phyloP scores from a whole-genome alignment of 2,113 vertebrate species.

The Tetraodon nigroviridis region DNA sequence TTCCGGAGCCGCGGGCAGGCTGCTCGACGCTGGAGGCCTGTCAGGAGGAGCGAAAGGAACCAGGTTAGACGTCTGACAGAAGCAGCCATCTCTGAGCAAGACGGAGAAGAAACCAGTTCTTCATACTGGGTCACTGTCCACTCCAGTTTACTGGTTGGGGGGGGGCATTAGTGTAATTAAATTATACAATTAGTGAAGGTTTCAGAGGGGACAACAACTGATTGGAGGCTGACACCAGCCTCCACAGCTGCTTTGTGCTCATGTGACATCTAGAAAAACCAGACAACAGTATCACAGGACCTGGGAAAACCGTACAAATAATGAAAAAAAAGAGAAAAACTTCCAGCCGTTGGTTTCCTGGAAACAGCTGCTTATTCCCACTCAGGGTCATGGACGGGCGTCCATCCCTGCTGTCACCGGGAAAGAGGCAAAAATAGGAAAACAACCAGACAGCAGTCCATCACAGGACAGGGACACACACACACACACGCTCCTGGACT shows the following conservation, averaged over 20 bases:
- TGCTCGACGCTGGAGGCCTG: conserved; percentile 26
- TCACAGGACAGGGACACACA: no score
- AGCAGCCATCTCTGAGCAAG: conserved; percentile 3
- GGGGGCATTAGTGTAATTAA: no score
- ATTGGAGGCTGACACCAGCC: background rate
- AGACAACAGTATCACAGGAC: conserved; percentile 7
- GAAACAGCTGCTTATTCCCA: no score
- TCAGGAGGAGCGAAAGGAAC: conserved; percentile 60
- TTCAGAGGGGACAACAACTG: background rate
- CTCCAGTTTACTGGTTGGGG: no score
- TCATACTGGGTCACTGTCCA: background rate
- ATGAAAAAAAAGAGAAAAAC: no score
- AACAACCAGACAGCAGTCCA: no score
- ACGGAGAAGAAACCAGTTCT: background rate
- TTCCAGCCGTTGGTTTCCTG: no score
- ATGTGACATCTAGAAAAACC: conserved; percentile 19
- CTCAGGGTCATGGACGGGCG: no score
- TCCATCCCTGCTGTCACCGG: no score
- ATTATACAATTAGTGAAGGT: no score
- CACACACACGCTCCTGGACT: no score
- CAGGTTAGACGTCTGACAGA: conserved; percentile 14
- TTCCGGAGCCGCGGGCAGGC: conserved; percentile 39
- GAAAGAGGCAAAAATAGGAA: background rate
- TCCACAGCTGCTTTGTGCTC: conserved; percentile 38
- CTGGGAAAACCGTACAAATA: background rate